A percentile compares a stretch with the other conserved stretches of the same genome.
These are phyloP conservation scores for Periophthalmus modestus DNA, from an alignment of 2,113 vertebrate species.

Conservation along the genomic window DNA sequence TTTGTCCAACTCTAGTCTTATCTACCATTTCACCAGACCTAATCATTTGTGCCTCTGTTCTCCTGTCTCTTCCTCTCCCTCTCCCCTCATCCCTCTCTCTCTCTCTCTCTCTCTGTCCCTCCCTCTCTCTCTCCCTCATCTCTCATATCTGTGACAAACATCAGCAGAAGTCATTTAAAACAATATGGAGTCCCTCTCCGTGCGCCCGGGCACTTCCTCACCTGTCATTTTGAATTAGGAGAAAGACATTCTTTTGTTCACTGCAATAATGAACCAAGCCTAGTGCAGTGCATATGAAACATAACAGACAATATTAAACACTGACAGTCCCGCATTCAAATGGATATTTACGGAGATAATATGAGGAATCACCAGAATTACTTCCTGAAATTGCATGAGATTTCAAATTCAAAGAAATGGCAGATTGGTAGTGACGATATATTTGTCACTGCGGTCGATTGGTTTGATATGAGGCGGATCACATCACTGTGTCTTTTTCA, in stretches of 20 bases:
- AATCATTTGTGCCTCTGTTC: neutral
- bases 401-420: neutral
- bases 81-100: neutral
- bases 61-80: neutral
- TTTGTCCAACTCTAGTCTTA: neutral
- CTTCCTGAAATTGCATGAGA: neutral
- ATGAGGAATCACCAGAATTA: neutral
- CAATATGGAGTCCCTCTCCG: conserved; percentile 28
- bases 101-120: neutral
- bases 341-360: neutral
- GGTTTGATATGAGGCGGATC: conserved; percentile 2
- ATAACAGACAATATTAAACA: conserved; percentile 14
- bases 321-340: neutral
- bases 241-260: conserved; percentile 28
- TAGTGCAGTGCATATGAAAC: conserved; percentile 9
- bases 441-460: neutral
- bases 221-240: conserved; percentile 39
- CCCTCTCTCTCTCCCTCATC: neutral
- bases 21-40: neutral
- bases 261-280: conserved; percentile 32
- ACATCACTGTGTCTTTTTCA: neutral
- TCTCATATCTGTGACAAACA: conserved; percentile 46
- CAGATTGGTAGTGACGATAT: neutral
- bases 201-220: conserved; percentile 40
- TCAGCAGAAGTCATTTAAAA: conserved; percentile 37